These are phyloP conservation scores for Metallyticus violacea DNA, from an alignment of 2,888 invertebrate species.

Conservation along the genomic window DNA sequence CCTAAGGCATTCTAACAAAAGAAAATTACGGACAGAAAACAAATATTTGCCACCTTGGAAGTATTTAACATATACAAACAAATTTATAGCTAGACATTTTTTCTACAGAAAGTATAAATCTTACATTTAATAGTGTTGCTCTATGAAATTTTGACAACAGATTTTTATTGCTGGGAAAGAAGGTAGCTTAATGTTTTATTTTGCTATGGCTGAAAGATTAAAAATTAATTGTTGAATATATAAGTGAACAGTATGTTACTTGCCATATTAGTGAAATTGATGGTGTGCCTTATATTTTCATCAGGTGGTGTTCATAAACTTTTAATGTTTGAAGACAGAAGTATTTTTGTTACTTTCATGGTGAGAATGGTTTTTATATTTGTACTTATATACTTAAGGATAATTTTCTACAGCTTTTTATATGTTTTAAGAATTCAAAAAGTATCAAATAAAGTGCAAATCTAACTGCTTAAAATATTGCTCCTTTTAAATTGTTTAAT, in stretches of 20 bases:
- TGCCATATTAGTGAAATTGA: not conserved
- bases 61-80: too few species aligned
- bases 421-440: not conserved
- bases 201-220: not conserved
- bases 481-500: not conserved
- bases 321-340: not conserved
- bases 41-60: too few species aligned
- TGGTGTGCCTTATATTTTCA: not conserved
- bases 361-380: constrained; percentile 22
- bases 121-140: not conserved
- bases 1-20: too few species aligned
- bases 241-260: not conserved
- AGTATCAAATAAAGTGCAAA: not conserved
- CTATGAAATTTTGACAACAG: not conserved
- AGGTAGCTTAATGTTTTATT: not conserved
- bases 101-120: not conserved
- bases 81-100: too few species aligned
- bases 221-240: not conserved
- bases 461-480: not conserved
- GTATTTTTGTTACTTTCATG: constrained; percentile 22
- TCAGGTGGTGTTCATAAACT: not conserved
- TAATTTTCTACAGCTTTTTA: constrained; percentile 5
- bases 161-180: not conserved
- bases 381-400: constrained; percentile 11
- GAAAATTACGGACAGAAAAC: too few species aligned